phyloP scores from a whole-genome alignment of 2,888 invertebrate genomes.

The Muscina levida region DNA sequence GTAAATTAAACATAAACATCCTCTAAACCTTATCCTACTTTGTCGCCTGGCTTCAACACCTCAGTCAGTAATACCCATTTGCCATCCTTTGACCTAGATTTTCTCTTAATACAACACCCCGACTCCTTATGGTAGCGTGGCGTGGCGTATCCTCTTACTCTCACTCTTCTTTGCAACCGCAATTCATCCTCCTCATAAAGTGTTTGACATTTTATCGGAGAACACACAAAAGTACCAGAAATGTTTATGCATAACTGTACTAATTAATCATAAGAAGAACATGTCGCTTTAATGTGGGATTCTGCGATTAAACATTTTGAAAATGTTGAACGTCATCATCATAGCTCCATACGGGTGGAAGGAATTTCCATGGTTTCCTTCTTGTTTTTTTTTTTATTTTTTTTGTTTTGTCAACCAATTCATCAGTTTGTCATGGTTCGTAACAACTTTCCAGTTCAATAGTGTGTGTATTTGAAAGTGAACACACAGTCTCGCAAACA shows the following conservation, averaged over 20 bases:
- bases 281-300: constrained; percentile 15
- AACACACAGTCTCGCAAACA: not conserved
- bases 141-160: no score
- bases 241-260: no score
- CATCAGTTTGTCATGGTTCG: constrained; percentile 61
- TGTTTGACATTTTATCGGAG: no score
- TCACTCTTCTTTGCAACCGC: no score
- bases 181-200: no score
- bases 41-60: not conserved
- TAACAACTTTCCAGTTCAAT: constrained; percentile 62
- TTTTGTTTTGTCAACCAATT: constrained; percentile 8
- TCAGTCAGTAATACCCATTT: no score
- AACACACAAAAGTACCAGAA: no score
- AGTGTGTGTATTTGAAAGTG: constrained; percentile 53
- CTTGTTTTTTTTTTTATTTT: not conserved
- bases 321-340: constrained; percentile 31
- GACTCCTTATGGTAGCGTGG: no score
- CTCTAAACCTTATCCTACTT: not conserved
- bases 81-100: no score
- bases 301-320: constrained; percentile 11
- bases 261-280: not conserved
- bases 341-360: no score
- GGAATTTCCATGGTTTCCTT: no score
- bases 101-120: no score
- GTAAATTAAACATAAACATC: constrained; percentile 4